Conservation (phyloP, 2,888 invertebrate species). For the Cataglyphis altisquamis region DNA sequence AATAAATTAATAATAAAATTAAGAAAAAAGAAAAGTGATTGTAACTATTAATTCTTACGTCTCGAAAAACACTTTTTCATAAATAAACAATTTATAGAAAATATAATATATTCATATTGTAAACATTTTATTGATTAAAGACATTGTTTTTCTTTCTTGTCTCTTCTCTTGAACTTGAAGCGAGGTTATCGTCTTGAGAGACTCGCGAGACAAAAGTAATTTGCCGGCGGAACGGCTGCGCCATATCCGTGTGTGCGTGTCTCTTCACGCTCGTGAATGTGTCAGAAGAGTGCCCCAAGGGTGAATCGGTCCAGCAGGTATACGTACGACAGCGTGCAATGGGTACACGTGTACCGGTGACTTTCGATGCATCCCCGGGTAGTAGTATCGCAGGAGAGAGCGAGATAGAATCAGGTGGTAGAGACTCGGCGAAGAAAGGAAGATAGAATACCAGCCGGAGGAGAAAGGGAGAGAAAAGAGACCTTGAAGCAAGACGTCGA, state of each 20-base stretch:
- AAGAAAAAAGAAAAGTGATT: background rate
- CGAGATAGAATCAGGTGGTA: conserved; percentile 26
- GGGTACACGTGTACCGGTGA: conserved; percentile 53
- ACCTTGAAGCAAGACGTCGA: conserved; percentile 30
- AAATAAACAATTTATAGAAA: background rate
- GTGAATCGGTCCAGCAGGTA: conserved; percentile 68
- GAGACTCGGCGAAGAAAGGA: conserved; percentile 39
- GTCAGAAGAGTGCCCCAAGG: conserved; percentile 58
- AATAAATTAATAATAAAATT: background rate
- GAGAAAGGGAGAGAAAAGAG: background rate
- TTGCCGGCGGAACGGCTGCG: conserved; percentile 60
- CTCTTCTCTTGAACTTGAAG: conserved; percentile 13
- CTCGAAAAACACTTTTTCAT: background rate
- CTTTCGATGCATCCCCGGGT: conserved; percentile 69
- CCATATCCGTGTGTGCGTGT: conserved; percentile 38
- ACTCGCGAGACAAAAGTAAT: conserved; percentile 72
- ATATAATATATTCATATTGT: background rate
- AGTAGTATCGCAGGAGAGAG: conserved; percentile 44
- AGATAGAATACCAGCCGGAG: background rate
- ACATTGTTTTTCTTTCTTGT: background rate
- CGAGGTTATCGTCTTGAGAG: conserved; percentile 62
- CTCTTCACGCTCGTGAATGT: conserved; percentile 31
- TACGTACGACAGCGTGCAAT: conserved; percentile 28
- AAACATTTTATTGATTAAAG: background rate
- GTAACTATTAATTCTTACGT: background rate